phyloP scores from a whole-genome alignment of 2,888 invertebrate species.

The Auanema freiburgensis region DNA sequence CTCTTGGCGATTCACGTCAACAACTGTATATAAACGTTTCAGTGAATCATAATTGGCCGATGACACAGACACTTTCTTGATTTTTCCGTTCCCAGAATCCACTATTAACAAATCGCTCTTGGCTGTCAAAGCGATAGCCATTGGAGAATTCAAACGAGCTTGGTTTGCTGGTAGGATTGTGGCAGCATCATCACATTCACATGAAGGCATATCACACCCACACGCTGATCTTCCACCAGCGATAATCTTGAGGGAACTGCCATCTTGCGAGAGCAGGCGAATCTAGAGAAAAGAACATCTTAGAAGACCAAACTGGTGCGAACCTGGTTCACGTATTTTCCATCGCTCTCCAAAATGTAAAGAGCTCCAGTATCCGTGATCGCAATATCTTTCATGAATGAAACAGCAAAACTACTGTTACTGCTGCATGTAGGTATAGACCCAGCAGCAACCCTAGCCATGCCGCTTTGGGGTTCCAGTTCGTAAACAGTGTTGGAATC shows the following conservation, averaged over 20 bases:
- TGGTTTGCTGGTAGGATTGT: conserved; percentile 11
- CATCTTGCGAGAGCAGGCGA: conserved; percentile 24
- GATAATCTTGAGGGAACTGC: conserved; percentile 20
- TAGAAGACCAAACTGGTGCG: neutral
- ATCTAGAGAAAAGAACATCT: conserved; percentile 11
- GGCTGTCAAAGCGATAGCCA: conserved; percentile 84
- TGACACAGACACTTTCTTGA: conserved; percentile 72
- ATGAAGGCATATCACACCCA: conserved; percentile 61
- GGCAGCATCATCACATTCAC: conserved; percentile 65
- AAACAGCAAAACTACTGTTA: conserved; percentile 76
- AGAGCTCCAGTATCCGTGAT: conserved; percentile 89
- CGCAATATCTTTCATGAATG: conserved; percentile 84
- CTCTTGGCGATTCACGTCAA: conserved; percentile 88
- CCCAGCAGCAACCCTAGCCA: conserved; percentile 19
- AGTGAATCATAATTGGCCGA: conserved; percentile 68
- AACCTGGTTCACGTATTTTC: conserved; percentile 82
- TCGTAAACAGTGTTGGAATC: conserved; percentile 73
- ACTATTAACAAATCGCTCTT: conserved; percentile 94
- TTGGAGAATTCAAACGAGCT: conserved; percentile 54
- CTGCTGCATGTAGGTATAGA: conserved; percentile 17
- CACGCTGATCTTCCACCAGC: conserved; percentile 36
- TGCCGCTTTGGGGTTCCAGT: conserved; percentile 30
- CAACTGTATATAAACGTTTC: conserved; percentile 82
- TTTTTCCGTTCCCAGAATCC: conserved; percentile 71
- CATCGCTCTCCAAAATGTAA: conserved; percentile 88